Evolutionary conservation across 2,113 vertebrate species (phyloP), one percentile per base, ranked within the genome.

Genomic region (Rhabdornis inornatus): DNA sequence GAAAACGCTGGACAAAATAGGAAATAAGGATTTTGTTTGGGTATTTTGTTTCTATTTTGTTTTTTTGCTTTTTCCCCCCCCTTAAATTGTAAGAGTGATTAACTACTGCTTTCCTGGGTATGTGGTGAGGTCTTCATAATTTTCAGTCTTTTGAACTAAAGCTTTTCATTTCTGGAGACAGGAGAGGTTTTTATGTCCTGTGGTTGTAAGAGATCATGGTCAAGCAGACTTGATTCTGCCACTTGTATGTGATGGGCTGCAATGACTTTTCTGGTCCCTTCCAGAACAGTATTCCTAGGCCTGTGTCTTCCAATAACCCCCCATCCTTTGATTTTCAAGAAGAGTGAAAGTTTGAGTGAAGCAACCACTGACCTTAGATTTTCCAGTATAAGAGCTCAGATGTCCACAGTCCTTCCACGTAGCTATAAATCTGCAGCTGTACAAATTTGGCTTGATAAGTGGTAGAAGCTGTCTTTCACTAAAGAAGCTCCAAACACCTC

Each of bases 381-480:
- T 96, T 74, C 55, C 49, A n/a, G 11, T 25, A 23, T 53, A 33
- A 72, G 49, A 68, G 24, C 13, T 60, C 61, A 82, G 52, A n/a
- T 21, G 6, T 23, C 47, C 39, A 25, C 35, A 59, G 1, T 33
- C 14, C 40, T 61, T 69, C 75, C n/a, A 9, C 2, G 2, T 10
- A 20, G 24, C 31, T 11, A 9, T 59, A 75, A 59, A 52, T 22
- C 60, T 59, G 14, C 21, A 57, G 20, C 28, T 61, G 31, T 52
- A n/a, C 49, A 74, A 57, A 60, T 33, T 61, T 0, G 0, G 6
- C 60, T 79, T 1, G 1, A 1, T 42, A 45, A 37, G 17, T 49
- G 21, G 5, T 33, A 16, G 57, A 82, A 91, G 22, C 19, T 70
- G 22, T 76, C 13, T 84, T 72, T 15, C 27, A 28, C 2, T 60